Base-by-base conservation (phyloP, 2,888 invertebrate genomes). In the Drosophila affinis region DNA sequence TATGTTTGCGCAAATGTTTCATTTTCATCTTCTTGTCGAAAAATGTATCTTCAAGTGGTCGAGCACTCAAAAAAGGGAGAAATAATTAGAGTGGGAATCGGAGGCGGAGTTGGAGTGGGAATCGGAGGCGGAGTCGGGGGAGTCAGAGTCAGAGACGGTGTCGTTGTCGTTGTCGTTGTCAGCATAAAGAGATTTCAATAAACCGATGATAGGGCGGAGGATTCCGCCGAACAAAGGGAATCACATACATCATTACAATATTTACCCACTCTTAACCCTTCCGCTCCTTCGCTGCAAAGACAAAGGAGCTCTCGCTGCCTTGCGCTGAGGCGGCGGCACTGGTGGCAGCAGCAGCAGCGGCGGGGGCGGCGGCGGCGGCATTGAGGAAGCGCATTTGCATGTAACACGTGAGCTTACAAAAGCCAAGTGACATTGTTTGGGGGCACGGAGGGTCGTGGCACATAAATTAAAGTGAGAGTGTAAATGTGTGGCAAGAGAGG, bases 161-260 rank as follows among this genome's bases (percentile, higher is more conserved):
- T 1, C n/a, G 39, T 14, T 6, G 14, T 1, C n/a, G 39, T 14
- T 6, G 14, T 39, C 39, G 79, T 75, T 77, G 76, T 74, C 65
- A 34, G 44, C 68, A 70, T 77, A 77, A 81, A 81, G 78, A 73
- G 83, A 83, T 87, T 83, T 83, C 81, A 87, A 83, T 83, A 82
- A 86, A 82, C 77, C 75, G 86, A 82, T 81, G 86, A 71, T 71
- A 71, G 62, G 34, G 27, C 17, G 51, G 64, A 48, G 29, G 53
- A 18, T 7, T 34, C 7, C 21, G 21, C 27, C 24, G 47, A 56
- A 81, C 80, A 76, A 86, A 83, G 75, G 78, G 72, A 87, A 87
- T 83, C 87, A 81, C 79, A 85, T 82, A 82, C 84, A 87, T 85
- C 84, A 87, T 85, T 85, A 87, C 84, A 85, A 85, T 87, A 87